Evolutionary conservation across 64 coral and sea anemone genomes (phyloP), one percentile per base, ranked within the genome.

Genomic region (Platygyra sinensis): DNA sequence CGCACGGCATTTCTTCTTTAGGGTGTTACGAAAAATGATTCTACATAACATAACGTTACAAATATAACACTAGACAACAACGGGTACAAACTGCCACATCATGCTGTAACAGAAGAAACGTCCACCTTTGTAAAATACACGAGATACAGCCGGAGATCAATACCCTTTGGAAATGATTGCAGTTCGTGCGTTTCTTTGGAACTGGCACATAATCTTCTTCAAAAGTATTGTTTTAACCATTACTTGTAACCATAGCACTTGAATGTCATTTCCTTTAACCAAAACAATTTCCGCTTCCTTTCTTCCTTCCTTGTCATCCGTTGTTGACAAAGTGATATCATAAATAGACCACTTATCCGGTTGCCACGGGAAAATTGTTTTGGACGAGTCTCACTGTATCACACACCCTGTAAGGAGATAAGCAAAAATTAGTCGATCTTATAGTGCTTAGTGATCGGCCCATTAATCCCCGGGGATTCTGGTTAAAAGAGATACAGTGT

Each of bases 371-470:
- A 57, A 32, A 75, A 42, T 36, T 1, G 54, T 57, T 25, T 25
- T 24, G 25, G 65, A 11, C 11, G 20, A 8, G 5, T 69, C 29
- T 83, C 61, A 83, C 31, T 83, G 80, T 39, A 83, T 9, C 2
- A 83, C 59, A 61, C 80, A 83, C 19, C 80, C 80, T 83, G 17
- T 20, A 83, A 3, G 25, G 24, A 69, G 12, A 69, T 11, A 69
- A 69, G n/a, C 65, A 65, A 62, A 83, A 38, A 42, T 46, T 46
- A 46, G 6, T 46, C 4, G 4, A 46, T 46, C 42, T 46, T 46
- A 46, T 46, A 46, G 7, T 8, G 7, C 42, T 46, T 8, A 46
- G 42, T 46, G 42, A 7, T 0, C 42, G 42, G 5, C 42, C 42
- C 42, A 46, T 46, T 46, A 46, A 46, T 8, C 3, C 42, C 1